Base-by-base conservation (phyloP, 2,797 vertebrate species). In the Gymnoscopelus braueri region DNA sequence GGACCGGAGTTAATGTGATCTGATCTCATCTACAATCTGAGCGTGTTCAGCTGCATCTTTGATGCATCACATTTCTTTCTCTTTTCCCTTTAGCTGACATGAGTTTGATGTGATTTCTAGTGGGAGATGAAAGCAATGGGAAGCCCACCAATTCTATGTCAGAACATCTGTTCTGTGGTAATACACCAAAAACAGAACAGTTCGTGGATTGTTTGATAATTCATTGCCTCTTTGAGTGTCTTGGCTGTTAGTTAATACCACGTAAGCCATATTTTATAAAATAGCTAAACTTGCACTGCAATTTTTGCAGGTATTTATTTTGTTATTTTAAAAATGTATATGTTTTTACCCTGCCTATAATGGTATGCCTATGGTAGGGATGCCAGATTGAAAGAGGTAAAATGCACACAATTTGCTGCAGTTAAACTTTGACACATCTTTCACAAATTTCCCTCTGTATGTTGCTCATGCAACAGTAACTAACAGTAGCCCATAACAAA, bases 101-200 rank as follows among this genome's bases (percentile, higher is more conserved):
- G 7, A 15, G 54, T 24, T 65, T 63, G 48, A 73, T 77, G 74
- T 65, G 35, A 63, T 60, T 72, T 69, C 11, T 47, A 60, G 74
- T 78, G 54, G 69, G 62, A 19, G 52, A 48, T 65, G 55, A 72
- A 61, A 69, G 55, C 10, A 64, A 72, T 63, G 3, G 10, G 32
- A 11, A 11, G 64, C 7, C 48, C 50, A 51, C 56, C 2, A 24
- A 59, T 44, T 44, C 39, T 9, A 44, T 44, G 53, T 76, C 39
- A 62, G 60, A 68, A 56, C 26, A 48, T 72, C 72, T 32, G 62
- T 74, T 82, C 61, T 49, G 55, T 60, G 8, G 71, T 52, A 23
- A 51, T 51, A n/a, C 12, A 51, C 50, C 5, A 51, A 13, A 51
- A 13, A 51, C 12, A 51, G 13, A 51, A 4, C 50, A 51, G 4